Percentiles rank a stretch among this genome's conserved stretches.
These are phyloP conservation scores for Trachymyrmex septentrionalis DNA, from an alignment of 1,140 invertebrate species.

Conservation along the genomic window DNA sequence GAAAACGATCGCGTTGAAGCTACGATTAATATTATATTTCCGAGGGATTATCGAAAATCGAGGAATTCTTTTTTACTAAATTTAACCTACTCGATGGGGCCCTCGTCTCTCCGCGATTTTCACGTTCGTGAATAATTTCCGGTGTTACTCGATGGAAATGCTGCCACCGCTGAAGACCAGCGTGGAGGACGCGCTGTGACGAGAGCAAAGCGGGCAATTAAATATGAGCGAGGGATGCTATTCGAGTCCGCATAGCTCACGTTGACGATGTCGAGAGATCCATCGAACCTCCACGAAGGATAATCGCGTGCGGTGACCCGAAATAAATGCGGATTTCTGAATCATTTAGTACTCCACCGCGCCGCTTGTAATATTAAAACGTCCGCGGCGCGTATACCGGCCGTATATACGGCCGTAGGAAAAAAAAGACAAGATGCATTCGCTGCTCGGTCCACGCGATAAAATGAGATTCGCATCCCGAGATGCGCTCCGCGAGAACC, in stretches of 20 bases:
- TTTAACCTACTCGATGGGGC: not conserved
- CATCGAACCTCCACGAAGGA: constrained; percentile 46
- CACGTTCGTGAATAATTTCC: constrained; percentile 70
- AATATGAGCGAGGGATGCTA: constrained; percentile 62
- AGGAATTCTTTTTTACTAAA: constrained; percentile 11
- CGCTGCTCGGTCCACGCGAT: not conserved
- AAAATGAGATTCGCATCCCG: constrained; percentile 52
- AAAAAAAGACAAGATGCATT: not conserved
- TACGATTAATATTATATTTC: constrained; percentile 37
- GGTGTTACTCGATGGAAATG: constrained; percentile 2
- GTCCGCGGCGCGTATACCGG: constrained; percentile 15
- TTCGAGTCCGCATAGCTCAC: constrained; percentile 37
- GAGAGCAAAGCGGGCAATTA: constrained; percentile 49
- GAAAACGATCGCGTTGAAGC: not conserved
- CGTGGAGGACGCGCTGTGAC: not conserved
- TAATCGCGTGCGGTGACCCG: constrained; percentile 60
- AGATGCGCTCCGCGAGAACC: constrained; percentile 16
- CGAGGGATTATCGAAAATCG: constrained; percentile 10
- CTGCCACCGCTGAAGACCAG: not conserved
- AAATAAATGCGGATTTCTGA: constrained; percentile 54
- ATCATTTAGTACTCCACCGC: constrained; percentile 50
- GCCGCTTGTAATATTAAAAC: constrained; percentile 50
- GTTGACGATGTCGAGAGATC: constrained; percentile 43
- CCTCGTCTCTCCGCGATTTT: constrained; percentile 24
- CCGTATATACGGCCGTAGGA: not conserved